Percentiles rank a stretch among this genome's conserved stretches.
These are phyloP conservation scores for Macaca mulatta DNA, from an alignment of 2,113 vertebrate species.

Conservation along the genomic window DNA sequence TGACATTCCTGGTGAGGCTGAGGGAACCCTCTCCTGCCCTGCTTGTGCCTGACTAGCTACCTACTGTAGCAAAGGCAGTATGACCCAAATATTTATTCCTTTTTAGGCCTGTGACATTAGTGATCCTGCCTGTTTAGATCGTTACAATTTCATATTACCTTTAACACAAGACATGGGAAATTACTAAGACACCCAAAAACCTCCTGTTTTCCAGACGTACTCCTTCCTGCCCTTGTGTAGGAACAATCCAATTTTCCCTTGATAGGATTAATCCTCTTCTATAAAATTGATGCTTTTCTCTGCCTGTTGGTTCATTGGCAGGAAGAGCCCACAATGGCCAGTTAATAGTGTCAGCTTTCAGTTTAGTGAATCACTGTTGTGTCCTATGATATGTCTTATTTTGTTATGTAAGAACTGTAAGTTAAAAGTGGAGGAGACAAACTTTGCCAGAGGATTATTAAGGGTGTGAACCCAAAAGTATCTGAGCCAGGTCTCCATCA, in stretches of 20 bases:
- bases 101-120: not conserved
- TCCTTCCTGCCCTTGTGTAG: not conserved
- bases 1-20: too few species aligned
- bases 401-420: not conserved
- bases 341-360: not conserved
- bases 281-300: not conserved
- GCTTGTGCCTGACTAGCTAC: too few species aligned
- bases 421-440: not conserved
- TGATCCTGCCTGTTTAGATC: not conserved
- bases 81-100: not conserved
- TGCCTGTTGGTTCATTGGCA: not conserved
- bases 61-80: too few species aligned
- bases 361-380: not conserved
- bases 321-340: not conserved
- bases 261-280: not conserved
- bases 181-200: not conserved
- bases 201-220: not conserved
- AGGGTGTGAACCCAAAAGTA: too few species aligned
- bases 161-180: not conserved
- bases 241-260: not conserved
- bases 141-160: not conserved
- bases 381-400: not conserved
- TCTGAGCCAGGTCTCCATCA: too few species aligned
- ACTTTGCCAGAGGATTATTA: not conserved
- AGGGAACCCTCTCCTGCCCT: too few species aligned